Percentiles rank a stretch among this genome's conserved stretches.
These are phyloP conservation scores for Chalcosyrphus nemorum DNA, from an alignment of 2,888 invertebrate genomes.

Conservation along the genomic window DNA sequence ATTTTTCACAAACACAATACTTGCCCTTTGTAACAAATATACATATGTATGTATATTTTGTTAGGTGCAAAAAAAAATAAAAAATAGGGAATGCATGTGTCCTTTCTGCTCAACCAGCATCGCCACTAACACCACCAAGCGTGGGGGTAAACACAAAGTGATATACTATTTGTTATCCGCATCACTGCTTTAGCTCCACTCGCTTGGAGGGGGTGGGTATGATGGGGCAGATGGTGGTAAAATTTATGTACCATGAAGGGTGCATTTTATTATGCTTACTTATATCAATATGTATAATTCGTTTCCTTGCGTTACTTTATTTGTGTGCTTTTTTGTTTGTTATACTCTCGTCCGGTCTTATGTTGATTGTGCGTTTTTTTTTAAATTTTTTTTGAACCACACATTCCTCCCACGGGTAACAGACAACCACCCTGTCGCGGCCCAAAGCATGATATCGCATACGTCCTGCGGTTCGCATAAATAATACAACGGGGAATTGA, in stretches of 20 bases:
- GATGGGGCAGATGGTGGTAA: too few relatives aligned
- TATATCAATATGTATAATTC: not conserved
- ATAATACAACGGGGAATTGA: constrained; percentile 59
- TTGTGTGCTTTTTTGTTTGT: constrained; percentile 16
- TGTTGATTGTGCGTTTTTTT: constrained; percentile 34
- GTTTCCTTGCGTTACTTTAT: constrained; percentile 23
- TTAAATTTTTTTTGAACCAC: constrained; percentile 7
- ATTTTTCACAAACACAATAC: too few relatives aligned
- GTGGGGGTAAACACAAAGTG: constrained; percentile 41
- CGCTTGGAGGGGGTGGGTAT: not conserved
- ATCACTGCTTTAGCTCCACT: constrained; percentile 26
- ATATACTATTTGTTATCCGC: constrained; percentile 54
- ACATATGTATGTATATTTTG: too few relatives aligned
- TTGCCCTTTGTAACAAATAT: too few relatives aligned
- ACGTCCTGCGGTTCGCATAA: constrained; percentile 40
- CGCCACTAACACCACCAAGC: not conserved
- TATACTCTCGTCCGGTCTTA: constrained; percentile 29
- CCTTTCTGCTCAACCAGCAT: not conserved
- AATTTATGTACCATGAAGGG: constrained; percentile 64
- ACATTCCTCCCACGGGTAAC: too few relatives aligned
- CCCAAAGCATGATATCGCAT: too few relatives aligned
- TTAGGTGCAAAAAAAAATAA: too few relatives aligned
- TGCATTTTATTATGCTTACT: constrained; percentile 53
- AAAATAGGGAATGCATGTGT: not conserved
- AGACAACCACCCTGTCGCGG: not conserved